These are phyloP conservation scores for Heptranchias perlo DNA, from an alignment of 2,113 vertebrate species.

Conservation along the genomic window DNA sequence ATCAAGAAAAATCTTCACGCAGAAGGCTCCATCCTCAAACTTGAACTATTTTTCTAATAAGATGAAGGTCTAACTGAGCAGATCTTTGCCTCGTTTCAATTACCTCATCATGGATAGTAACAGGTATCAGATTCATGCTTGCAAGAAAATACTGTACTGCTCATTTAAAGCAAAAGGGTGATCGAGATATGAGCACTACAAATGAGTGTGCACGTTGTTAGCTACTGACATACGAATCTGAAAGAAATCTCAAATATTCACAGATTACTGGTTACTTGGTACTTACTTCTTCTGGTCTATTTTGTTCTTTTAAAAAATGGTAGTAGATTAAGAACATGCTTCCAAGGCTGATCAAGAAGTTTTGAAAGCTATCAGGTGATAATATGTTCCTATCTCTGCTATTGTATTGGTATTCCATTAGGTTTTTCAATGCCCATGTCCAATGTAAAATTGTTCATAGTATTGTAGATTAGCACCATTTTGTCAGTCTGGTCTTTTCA, in stretches of 20 bases:
- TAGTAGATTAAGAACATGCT: too few relatives aligned
- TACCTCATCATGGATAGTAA: conserved; percentile 72
- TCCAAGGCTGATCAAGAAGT: neutral
- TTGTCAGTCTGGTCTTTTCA: too few relatives aligned
- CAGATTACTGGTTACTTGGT: too few relatives aligned
- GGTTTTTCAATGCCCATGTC: neutral
- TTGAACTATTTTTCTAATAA: neutral
- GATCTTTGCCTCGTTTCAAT: conserved; percentile 59
- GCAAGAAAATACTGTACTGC: neutral
- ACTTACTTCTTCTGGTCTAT: too few relatives aligned
- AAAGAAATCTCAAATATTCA: too few relatives aligned
- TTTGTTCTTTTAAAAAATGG: too few relatives aligned
- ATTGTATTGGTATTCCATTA: neutral
- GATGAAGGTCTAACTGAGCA: neutral
- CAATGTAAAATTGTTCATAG: too few relatives aligned
- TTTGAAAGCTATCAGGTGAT: neutral
- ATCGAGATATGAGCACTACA: too few relatives aligned
- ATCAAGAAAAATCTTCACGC: too few relatives aligned
- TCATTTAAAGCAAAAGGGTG: neutral
- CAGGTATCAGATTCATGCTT: conserved; percentile 50
- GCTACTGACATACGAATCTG: neutral
- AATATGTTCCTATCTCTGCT: too few relatives aligned
- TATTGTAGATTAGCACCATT: neutral
- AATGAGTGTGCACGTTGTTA: too few relatives aligned
- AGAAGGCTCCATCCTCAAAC: neutral